These are phyloP conservation scores for Halictus rubicundus DNA, from an alignment of 1,140 invertebrate genomes.

Conservation along the genomic window DNA sequence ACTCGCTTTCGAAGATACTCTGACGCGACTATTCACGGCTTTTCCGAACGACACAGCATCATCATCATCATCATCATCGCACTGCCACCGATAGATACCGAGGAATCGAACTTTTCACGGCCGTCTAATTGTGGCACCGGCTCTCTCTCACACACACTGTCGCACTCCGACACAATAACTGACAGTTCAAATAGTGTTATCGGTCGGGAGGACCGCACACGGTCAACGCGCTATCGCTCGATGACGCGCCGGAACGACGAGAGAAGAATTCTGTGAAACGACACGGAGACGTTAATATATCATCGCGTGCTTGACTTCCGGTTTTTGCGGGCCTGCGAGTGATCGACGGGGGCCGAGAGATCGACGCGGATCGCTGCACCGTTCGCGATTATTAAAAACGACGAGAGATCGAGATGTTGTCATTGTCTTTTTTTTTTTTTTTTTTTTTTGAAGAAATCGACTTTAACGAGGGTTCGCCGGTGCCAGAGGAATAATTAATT, in stretches of 20 bases:
- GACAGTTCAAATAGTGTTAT: constrained; percentile 46
- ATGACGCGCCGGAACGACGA: constrained; percentile 2
- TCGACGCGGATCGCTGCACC: constrained; percentile 12
- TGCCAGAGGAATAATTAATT: too few relatives aligned
- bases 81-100: not conserved
- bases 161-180: not conserved
- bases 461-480: too few relatives aligned
- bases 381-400: constrained; percentile 37
- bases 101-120: constrained; percentile 1
- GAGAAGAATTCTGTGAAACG: constrained; percentile 5
- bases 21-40: too few relatives aligned
- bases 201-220: constrained; percentile 1
- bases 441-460: too few relatives aligned
- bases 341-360: not conserved
- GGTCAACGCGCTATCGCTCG: constrained; percentile 27
- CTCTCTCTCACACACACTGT: constrained; percentile 23
- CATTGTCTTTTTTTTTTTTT: too few relatives aligned
- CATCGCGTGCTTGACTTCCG: constrained; percentile 16
- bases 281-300: constrained; percentile 18
- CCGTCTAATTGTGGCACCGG: constrained; percentile 20
- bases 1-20: too few relatives aligned
- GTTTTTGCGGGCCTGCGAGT: not conserved
- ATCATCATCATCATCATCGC: too few relatives aligned
- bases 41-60: too few relatives aligned
- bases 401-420: not conserved